Base-by-base conservation (phyloP, 2,888 invertebrate genomes). In the Cerastis leucographa region DNA sequence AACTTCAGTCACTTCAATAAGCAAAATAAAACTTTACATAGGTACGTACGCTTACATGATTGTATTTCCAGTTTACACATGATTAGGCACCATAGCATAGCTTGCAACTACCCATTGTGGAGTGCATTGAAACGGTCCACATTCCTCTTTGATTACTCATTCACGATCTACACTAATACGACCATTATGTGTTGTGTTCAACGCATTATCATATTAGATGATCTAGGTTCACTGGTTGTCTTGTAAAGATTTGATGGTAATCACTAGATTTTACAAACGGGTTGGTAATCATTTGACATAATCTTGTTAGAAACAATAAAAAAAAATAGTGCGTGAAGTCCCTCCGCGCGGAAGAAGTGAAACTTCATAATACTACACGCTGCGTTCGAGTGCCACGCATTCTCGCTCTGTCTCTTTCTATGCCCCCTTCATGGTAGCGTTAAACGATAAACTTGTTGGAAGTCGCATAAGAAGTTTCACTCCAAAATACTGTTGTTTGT, bases 71-170 rank as follows among this genome's bases (percentile, higher is more conserved):
- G 69, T 78, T 79, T 71, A 79, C 83, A 85, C 77, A 61, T 84
- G 86, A 84, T 73, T 81, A 80, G 69, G 68, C 81, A 49, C 69
- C 83, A 78, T 77, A 71, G 65, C 83, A 78, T 77, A 71, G 65
- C 78, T 76, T 66, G 85, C 76, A 74, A 76, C 77, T 64, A 76
- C 68, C 76, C 68, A 76, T 79, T 83, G 80, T 80, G 70, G 68
- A 77, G 71, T 84, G 79, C 84, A 81, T 61, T 85, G 82, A 79
- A 83, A 80, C 78, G 86, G 59, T 78, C 35, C 46, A 76, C 82
- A 83, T 85, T 83, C 76, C 88, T 76, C 91, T 91, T 90, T 90
- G 91, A 92, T 89, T 89, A 87, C 71, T 91, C 90, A 89, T 87
- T 90, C 91, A 89, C 89, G 83, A 89, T 88, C 74, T 66, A 72